Evolutionary conservation across 1,140 invertebrate species (phyloP).

Genomic region (Drosophila melanica): DNA sequence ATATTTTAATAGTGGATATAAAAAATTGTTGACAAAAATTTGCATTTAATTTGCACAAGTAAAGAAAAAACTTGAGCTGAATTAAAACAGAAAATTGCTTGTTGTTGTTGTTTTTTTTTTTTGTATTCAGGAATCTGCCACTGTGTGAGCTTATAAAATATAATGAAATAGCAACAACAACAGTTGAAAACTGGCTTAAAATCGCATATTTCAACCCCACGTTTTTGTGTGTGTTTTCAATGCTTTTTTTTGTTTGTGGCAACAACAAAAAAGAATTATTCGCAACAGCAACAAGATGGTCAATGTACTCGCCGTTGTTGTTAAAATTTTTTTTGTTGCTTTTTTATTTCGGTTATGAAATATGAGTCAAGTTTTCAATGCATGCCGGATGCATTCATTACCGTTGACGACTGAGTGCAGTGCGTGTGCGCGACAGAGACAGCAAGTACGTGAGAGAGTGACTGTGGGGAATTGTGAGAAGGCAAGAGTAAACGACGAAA

Average conservation of each 20-base stretch:
- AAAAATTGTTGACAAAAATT: conserved; percentile 44
- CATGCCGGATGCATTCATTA: conserved; percentile 83
- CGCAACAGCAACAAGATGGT: conserved; percentile 71
- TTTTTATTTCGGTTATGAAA: conserved; percentile 70
- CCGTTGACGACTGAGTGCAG: conserved; percentile 61
- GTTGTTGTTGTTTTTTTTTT: conserved; percentile 16
- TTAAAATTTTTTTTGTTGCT: conserved; percentile 20
- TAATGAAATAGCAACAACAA: conserved; percentile 48
- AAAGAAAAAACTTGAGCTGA: conserved; percentile 34
- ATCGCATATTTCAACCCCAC: conserved; percentile 37
- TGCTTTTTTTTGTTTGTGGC: conserved; percentile 14
- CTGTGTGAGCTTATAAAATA: conserved; percentile 58
- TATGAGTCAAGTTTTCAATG: conserved; percentile 83
- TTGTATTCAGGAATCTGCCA: too few species aligned
- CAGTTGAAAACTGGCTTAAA: conserved; percentile 67
- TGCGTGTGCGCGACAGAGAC: conserved; percentile 17
- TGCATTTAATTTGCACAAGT: conserved; percentile 62
- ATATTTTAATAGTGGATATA: conserved; percentile 42
- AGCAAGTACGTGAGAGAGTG: neutral
- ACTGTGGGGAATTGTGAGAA: neutral
- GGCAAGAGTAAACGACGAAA: conserved; percentile 18
- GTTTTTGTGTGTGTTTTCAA: neutral
- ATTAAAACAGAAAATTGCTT: conserved; percentile 31
- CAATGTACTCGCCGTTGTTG: conserved; percentile 60
- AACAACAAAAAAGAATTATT: conserved; percentile 29